Percentiles rank a stretch among this genome's conserved stretches.
These are phyloP conservation scores for Gallirallus australis DNA, from an alignment of 2,797 vertebrate species.

Conservation along the genomic window DNA sequence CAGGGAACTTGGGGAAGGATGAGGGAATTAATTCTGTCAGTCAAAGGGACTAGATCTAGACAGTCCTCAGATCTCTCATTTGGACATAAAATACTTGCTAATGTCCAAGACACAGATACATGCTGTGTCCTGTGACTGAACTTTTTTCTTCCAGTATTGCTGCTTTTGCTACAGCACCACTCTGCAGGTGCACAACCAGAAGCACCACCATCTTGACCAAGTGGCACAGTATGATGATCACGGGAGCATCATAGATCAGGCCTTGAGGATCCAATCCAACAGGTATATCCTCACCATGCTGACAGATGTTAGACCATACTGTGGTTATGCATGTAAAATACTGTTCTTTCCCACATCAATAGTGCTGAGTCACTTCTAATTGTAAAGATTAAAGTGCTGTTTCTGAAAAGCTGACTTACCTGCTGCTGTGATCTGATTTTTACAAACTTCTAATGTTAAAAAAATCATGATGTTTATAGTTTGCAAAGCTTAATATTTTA, in stretches of 20 bases:
- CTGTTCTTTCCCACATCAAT: neutral
- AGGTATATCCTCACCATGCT: neutral
- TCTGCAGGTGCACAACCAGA: neutral
- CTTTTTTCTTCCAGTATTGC: neutral
- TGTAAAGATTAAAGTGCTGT: neutral
- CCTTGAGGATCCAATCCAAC: neutral
- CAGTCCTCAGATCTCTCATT: neutral
- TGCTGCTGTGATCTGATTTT: neutral
- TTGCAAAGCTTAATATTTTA: neutral
- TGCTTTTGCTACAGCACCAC: neutral
- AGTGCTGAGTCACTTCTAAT: neutral
- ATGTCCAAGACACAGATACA: neutral
- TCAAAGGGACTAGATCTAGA: neutral
- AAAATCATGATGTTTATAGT: neutral
- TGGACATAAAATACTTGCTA: neutral
- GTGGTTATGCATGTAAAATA: neutral
- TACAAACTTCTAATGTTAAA: neutral
- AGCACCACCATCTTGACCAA: neutral
- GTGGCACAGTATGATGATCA: neutral
- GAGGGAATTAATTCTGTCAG: neutral
- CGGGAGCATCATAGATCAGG: neutral
- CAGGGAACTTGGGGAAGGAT: neutral
- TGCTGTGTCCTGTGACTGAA: neutral
- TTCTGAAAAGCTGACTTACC: neutral
- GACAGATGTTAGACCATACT: neutral